Percentiles rank a stretch among this genome's conserved stretches.
Conservation (phyloP, 2,888 invertebrate genomes). For the Andrena trimmerana region DNA sequence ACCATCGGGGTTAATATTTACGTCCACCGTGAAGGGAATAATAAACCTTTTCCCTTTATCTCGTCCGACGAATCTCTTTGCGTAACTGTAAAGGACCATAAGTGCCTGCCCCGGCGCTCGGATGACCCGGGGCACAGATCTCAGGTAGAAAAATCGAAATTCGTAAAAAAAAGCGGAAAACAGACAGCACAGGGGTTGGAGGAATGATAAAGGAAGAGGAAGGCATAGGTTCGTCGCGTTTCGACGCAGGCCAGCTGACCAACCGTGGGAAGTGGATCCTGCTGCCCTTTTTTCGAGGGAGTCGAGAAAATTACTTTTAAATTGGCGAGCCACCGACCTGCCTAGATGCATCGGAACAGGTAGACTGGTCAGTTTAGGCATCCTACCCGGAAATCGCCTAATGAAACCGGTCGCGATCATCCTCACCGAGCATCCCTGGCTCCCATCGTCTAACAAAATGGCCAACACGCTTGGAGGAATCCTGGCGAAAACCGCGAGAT, state of each 20-base stretch:
- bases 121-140: conserved; percentile 71
- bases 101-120: conserved; percentile 72
- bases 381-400: conserved; percentile 56
- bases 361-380: conserved; percentile 62
- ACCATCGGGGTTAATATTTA: conserved; percentile 30
- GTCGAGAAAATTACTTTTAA: conserved; percentile 82
- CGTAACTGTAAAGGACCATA: conserved; percentile 79
- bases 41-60: conserved; percentile 58
- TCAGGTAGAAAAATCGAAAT: conserved; percentile 83
- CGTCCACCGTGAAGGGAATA: conserved; percentile 51
- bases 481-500: neutral
- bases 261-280: conserved; percentile 82
- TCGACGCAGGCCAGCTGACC: conserved; percentile 84
- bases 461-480: too few species aligned
- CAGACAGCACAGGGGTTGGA: conserved; percentile 42
- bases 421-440: neutral
- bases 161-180: conserved; percentile 71
- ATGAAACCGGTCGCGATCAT: neutral
- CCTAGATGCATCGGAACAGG: conserved; percentile 70
- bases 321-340: conserved; percentile 77
- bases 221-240: conserved; percentile 69
- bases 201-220: conserved; percentile 66
- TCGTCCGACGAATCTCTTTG: conserved; percentile 63
- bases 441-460: too few species aligned
- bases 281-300: conserved; percentile 64